Conservation (phyloP, 2,797 vertebrate genomes). For the Novumbra hubbsi region DNA sequence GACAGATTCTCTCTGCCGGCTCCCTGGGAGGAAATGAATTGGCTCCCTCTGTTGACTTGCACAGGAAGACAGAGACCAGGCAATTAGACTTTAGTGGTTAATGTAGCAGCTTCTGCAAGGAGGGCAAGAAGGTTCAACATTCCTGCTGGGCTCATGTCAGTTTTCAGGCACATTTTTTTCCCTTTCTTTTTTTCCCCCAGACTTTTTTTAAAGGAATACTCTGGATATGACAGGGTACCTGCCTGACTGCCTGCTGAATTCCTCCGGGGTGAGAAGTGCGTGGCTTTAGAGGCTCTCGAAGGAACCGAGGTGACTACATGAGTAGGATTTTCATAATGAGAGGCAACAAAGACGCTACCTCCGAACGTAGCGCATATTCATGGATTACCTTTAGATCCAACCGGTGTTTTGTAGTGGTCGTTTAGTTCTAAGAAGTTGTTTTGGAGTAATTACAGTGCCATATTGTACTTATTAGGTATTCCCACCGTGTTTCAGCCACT, state of each 20-base stretch:
- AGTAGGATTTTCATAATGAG: slow-evolving; percentile 74
- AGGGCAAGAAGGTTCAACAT: slow-evolving; percentile 76
- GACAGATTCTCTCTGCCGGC: slow-evolving; percentile 76
- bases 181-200: slow-evolving; percentile 34
- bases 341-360: slow-evolving; percentile 55
- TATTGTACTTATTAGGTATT: slow-evolving; percentile 42
- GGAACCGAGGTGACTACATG: slow-evolving; percentile 73
- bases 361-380: slow-evolving; percentile 73
- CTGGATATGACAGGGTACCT: slow-evolving; percentile 75
- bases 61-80: slow-evolving; percentile 77
- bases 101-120: slow-evolving; percentile 76
- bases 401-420: slow-evolving; percentile 43
- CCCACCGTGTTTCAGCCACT: slow-evolving; percentile 30
- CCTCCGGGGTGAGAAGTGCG: slow-evolving; percentile 65
- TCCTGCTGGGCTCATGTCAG: slow-evolving; percentile 78
- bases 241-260: slow-evolving; percentile 69
- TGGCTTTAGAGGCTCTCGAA: slow-evolving; percentile 63
- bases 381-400: slow-evolving; percentile 63
- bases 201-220: slow-evolving; percentile 53
- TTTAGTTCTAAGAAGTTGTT: slow-evolving; percentile 51
- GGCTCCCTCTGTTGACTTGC: slow-evolving; percentile 76
- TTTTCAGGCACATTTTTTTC: slow-evolving; percentile 58
- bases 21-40: slow-evolving; percentile 79
- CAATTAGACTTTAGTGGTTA: slow-evolving; percentile 83
- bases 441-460: slow-evolving; percentile 35